Percentiles rank a stretch among this genome's conserved stretches.
phyloP scores from a whole-genome alignment of 2,888 invertebrate genomes.

The Nebria brevicollis region DNA sequence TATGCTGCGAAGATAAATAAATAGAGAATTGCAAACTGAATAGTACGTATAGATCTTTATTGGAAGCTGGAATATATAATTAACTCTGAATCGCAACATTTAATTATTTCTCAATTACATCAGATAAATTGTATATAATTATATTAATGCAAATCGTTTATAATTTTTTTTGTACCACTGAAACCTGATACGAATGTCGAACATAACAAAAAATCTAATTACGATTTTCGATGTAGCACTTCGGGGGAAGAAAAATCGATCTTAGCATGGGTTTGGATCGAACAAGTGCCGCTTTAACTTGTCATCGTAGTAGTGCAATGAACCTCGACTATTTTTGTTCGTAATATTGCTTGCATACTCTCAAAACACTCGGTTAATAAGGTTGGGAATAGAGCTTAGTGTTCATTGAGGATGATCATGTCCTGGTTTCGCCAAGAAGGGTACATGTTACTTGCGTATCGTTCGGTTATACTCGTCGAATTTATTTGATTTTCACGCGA shows the following conservation, averaged over 20 bases:
- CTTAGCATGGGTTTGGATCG: slow-evolving; percentile 27
- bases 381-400: slow-evolving; percentile 30
- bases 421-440: slow-evolving; percentile 30
- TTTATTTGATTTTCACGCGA: slow-evolving; percentile 2
- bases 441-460: slow-evolving; percentile 18
- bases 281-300: slow-evolving; percentile 40
- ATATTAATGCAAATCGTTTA: background rate
- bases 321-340: slow-evolving; percentile 43
- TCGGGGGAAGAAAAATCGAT: slow-evolving; percentile 22
- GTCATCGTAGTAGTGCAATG: slow-evolving; percentile 44
- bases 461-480: slow-evolving; percentile 30
- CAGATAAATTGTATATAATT: slow-evolving; percentile 3
- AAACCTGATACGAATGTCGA: slow-evolving; percentile 19
- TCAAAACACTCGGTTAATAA: slow-evolving; percentile 25
- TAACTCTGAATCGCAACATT: background rate
- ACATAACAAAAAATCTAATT: slow-evolving; percentile 15
- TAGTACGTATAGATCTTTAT: background rate
- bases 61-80: background rate
- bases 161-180: slow-evolving; percentile 21
- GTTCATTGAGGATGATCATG: slow-evolving; percentile 38
- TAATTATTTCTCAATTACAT: slow-evolving; percentile 4
- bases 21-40: too few relatives aligned
- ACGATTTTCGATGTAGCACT: slow-evolving; percentile 20
- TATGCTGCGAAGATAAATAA: too few relatives aligned
- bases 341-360: slow-evolving; percentile 17